These are phyloP conservation scores for Onychomys arenicola DNA, from an alignment of 2,797 vertebrate genomes.

Conservation along the genomic window DNA sequence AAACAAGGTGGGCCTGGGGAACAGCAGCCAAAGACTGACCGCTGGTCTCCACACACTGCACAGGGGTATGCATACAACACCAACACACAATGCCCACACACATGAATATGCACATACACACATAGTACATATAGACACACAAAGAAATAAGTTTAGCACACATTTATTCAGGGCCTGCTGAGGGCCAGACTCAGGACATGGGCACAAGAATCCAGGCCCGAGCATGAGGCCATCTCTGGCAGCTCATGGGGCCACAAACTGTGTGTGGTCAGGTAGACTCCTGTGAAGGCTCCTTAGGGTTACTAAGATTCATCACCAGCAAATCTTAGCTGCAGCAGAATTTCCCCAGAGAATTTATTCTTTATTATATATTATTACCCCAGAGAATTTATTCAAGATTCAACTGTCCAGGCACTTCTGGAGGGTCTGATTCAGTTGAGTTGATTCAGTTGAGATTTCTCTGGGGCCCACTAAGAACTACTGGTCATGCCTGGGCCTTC, in stretches of 20 bases:
- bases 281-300: fast-evolving
- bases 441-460: not conserved
- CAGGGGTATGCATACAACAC: no score
- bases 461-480: not conserved
- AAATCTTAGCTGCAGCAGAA: not conserved
- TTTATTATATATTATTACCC: no score
- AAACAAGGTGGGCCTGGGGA: no score
- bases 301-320: not conserved
- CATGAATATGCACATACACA: not conserved
- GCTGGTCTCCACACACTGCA: not conserved
- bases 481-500: not conserved
- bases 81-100: not conserved
- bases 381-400: not conserved
- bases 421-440: not conserved
- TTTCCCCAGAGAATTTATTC: not conserved
- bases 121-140: not conserved
- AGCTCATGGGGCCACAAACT: not conserved
- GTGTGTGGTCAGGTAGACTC: not conserved
- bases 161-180: not conserved
- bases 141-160: not conserved
- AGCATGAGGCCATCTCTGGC: fast-evolving
- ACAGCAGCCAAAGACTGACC: not conserved
- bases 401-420: not conserved
- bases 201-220: not conserved
- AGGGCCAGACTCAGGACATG: not conserved